Conservation (phyloP, 2,113 vertebrate species). For the Tauraco erythrolophus region DNA sequence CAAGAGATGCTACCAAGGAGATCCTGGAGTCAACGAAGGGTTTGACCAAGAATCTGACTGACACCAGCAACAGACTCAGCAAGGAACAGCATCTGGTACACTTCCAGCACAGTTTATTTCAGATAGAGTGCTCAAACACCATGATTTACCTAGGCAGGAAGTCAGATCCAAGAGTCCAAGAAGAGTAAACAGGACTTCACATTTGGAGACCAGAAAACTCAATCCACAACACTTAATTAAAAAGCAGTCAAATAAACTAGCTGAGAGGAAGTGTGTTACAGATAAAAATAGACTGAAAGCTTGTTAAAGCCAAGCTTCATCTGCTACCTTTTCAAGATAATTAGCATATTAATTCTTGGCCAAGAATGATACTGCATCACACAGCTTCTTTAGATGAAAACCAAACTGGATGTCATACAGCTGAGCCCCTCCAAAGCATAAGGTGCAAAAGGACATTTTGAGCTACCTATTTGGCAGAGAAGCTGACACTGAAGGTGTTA, state of each 20-base stretch:
- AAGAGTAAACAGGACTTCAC: neutral
- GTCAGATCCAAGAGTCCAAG: neutral
- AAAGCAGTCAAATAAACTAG: neutral
- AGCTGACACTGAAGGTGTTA: fast-evolving
- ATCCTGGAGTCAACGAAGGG: neutral
- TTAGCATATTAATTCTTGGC: neutral
- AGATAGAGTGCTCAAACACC: neutral
- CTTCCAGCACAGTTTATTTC: neutral
- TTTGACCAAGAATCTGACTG: neutral
- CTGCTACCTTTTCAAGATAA: neutral
- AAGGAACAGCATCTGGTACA: neutral
- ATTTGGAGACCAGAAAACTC: neutral
- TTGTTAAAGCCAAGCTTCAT: neutral
- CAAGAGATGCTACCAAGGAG: neutral
- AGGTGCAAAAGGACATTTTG: neutral
- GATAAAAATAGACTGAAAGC: neutral
- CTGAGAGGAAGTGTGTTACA: neutral
- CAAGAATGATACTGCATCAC: neutral
- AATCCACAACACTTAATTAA: neutral
- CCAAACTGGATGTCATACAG: neutral
- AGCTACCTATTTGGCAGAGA: neutral
- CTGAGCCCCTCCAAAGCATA: neutral
- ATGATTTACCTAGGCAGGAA: neutral
- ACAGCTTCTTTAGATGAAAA: neutral
- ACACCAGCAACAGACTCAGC: neutral